Conservation (phyloP, 2,888 invertebrate species). For the Anoncus sp. region DNA sequence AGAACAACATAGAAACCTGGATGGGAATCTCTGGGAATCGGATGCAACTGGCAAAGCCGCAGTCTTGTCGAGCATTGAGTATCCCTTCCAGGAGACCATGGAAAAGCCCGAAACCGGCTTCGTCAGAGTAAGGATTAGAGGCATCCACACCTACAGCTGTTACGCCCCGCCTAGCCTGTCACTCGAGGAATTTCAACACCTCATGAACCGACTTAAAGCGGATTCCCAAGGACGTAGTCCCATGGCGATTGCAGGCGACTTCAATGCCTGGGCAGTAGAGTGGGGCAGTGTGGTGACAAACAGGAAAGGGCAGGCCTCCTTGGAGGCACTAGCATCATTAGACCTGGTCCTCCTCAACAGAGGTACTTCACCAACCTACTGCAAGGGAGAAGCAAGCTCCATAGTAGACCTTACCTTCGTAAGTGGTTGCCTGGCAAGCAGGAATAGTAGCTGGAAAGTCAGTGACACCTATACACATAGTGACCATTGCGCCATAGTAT, state of each 20-base stretch:
- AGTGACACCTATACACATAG: conserved; percentile 51
- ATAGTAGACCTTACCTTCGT: conserved; percentile 62
- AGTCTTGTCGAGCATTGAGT: not conserved
- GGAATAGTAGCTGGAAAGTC: conserved; percentile 57
- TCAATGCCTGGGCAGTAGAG: conserved; percentile 61
- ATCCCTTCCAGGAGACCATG: not conserved
- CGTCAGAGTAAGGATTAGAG: not conserved
- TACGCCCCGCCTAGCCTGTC: conserved; percentile 46
- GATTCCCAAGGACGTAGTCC: conserved; percentile 47
- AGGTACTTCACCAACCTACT: conserved; percentile 35
- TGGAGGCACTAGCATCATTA: not conserved
- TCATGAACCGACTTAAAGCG: conserved; percentile 46
- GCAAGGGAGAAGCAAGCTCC: conserved; percentile 34
- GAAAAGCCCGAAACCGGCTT: not conserved
- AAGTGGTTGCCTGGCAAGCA: conserved; percentile 53
- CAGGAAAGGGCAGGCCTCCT: not conserved
- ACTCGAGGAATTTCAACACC: conserved; percentile 24
- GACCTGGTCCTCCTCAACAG: conserved; percentile 7
- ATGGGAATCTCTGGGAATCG: no score
- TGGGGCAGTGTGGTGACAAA: conserved; percentile 62
- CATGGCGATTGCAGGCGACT: conserved; percentile 59
- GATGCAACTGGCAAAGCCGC: not conserved
- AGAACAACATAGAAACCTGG: no score
- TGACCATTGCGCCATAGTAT: conserved; percentile 54
- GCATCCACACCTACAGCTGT: conserved; percentile 47